These are phyloP conservation scores for Ranitomeya imitator DNA, from an alignment of 2,113 vertebrate species.

Conservation along the genomic window DNA sequence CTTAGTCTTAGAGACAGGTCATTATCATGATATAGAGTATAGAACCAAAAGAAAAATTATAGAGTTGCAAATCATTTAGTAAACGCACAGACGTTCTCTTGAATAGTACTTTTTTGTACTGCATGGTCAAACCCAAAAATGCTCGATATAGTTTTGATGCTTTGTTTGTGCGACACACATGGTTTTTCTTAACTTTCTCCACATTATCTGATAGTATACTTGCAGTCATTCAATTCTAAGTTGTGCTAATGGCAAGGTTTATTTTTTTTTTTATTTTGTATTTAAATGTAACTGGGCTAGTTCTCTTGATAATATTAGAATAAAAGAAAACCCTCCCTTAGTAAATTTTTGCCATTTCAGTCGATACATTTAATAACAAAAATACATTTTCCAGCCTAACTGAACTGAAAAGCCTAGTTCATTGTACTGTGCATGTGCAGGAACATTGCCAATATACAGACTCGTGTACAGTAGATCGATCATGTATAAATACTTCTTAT, in stretches of 20 bases:
- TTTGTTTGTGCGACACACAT: neutral
- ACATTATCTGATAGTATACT: neutral
- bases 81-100: neutral
- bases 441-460: neutral
- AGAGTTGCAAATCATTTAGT: neutral
- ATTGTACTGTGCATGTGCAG: slow-evolving; percentile 1
- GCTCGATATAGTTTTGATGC: neutral
- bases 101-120: neutral
- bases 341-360: neutral
- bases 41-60: neutral
- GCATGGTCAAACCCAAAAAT: neutral
- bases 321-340: neutral
- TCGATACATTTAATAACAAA: neutral
- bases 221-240: neutral
- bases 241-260: neutral
- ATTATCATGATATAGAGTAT: neutral
- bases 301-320: neutral
- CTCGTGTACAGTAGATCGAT: slow-evolving; percentile 3
- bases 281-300: neutral
- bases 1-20: no score
- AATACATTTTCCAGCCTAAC: neutral
- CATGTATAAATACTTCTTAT: neutral
- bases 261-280: neutral
- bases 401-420: neutral
- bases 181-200: neutral